Evolutionary conservation across 2,797 vertebrate species (phyloP).

Genomic region (Galago senegalensis): DNA sequence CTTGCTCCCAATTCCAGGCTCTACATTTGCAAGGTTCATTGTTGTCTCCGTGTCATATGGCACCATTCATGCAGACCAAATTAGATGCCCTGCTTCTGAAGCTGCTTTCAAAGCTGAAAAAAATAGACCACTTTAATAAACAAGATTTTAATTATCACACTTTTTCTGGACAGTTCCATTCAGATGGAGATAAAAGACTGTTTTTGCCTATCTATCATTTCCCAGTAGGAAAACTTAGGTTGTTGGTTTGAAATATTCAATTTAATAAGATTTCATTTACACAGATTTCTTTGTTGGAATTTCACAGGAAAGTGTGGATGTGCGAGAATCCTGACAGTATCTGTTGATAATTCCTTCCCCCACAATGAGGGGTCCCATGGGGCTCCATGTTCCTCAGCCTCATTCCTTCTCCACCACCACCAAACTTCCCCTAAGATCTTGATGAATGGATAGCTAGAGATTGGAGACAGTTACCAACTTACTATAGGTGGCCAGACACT

Average conservation of each 20-base stretch:
- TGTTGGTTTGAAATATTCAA: background rate
- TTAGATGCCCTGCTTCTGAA: background rate
- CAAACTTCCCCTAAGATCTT: background rate
- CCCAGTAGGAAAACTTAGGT: background rate
- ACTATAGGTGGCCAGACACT: background rate
- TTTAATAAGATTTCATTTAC: background rate
- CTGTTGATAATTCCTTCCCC: background rate
- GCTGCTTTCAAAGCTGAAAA: background rate
- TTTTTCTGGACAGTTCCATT: background rate
- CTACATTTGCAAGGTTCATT: accelerated
- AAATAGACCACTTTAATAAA: background rate
- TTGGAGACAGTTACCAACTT: background rate
- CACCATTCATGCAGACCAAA: background rate
- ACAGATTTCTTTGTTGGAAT: background rate
- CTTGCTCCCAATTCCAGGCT: background rate
- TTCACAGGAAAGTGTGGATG: background rate
- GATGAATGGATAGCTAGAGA: background rate
- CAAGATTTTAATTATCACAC: background rate
- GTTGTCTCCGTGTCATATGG: background rate
- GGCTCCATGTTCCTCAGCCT: background rate
- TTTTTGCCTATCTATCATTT: background rate
- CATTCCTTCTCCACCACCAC: background rate
- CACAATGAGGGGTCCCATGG: too few species aligned
- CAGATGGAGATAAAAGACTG: background rate
- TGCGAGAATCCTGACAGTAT: background rate